Percentiles rank a stretch among this genome's conserved stretches.
Evolutionary conservation across 2,113 vertebrate species (phyloP).

Genomic region (Pterocles gutturalis): DNA sequence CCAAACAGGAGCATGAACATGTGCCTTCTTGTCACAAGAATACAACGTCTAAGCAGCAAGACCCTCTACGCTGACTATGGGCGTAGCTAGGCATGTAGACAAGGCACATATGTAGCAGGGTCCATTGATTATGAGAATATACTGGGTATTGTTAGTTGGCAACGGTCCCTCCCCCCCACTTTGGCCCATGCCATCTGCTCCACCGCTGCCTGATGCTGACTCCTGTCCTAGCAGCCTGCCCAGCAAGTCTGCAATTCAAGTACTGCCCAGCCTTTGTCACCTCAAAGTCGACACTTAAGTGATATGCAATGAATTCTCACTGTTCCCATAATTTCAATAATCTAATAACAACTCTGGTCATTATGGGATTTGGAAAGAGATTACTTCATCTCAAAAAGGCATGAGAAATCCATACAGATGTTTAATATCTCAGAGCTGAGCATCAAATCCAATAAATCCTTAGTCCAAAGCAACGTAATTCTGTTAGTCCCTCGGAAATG

Average conservation of each 20-base stretch:
- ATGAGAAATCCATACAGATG: not conserved
- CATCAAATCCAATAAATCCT: not conserved
- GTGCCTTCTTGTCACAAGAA: not conserved
- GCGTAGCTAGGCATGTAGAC: not conserved
- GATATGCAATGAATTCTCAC: not conserved
- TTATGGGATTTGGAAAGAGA: not conserved
- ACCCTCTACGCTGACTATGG: rapidly evolving
- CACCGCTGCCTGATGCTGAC: not conserved
- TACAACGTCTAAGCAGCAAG: not conserved
- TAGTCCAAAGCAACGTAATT: not conserved
- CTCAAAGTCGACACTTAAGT: not conserved
- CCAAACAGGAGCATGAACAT: not conserved
- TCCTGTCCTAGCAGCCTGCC: not conserved
- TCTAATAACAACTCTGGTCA: not conserved
- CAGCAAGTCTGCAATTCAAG: not conserved
- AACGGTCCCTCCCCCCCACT: not conserved
- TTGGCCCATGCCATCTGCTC: not conserved
- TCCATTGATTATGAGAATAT: not conserved
- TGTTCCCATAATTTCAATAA: not conserved
- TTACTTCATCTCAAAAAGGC: not conserved
- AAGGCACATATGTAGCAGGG: not conserved
- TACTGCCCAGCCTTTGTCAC: not conserved
- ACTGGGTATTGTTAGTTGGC: not conserved
- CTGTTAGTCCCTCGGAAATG: not conserved
- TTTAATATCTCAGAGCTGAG: not conserved